These are phyloP conservation scores for Drosophila paranaensis DNA, from an alignment of 2,888 invertebrate genomes.

Conservation along the genomic window DNA sequence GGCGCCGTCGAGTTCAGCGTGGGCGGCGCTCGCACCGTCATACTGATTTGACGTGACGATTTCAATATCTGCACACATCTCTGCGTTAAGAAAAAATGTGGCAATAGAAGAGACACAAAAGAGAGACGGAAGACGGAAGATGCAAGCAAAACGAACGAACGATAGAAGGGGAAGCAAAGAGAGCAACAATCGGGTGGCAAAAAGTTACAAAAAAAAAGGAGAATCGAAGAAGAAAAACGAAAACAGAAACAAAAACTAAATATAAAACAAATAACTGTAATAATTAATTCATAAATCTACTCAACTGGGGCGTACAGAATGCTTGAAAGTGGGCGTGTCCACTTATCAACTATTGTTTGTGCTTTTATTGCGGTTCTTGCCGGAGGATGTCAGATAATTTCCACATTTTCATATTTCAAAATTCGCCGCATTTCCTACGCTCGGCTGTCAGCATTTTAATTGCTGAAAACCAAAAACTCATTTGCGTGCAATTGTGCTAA, in stretches of 20 bases:
- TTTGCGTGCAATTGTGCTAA: constrained; percentile 36
- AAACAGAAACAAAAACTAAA: background rate
- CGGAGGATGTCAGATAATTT: constrained; percentile 1
- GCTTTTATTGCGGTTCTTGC: constrained; percentile 39
- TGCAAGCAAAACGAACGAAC: constrained; percentile 74
- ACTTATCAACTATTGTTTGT: constrained; percentile 5
- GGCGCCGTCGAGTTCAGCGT: constrained; percentile 88
- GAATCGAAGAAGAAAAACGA: background rate
- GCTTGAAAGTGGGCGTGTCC: constrained; percentile 1
- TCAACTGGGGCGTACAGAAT: background rate
- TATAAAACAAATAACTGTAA: constrained; percentile 1
- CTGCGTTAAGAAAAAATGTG: constrained; percentile 85
- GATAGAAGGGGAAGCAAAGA: constrained; percentile 50
- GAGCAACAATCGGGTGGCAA: constrained; percentile 31
- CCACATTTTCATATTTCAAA: background rate
- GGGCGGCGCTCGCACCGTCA: constrained; percentile 94
- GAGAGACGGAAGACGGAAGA: constrained; percentile 81
- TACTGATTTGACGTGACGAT: constrained; percentile 93
- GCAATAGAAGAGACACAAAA: constrained; percentile 85
- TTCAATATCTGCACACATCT: constrained; percentile 92
- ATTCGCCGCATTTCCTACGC: constrained; percentile 12
- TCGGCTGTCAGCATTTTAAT: constrained; percentile 64
- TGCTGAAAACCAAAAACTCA: constrained; percentile 57
- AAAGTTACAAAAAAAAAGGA: constrained; percentile 7
- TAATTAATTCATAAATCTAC: constrained; percentile 5